Evolutionary conservation across 2,113 vertebrate species (phyloP), one percentile per base, ranked within the genome.

Genomic region (Prunella himalayana): DNA sequence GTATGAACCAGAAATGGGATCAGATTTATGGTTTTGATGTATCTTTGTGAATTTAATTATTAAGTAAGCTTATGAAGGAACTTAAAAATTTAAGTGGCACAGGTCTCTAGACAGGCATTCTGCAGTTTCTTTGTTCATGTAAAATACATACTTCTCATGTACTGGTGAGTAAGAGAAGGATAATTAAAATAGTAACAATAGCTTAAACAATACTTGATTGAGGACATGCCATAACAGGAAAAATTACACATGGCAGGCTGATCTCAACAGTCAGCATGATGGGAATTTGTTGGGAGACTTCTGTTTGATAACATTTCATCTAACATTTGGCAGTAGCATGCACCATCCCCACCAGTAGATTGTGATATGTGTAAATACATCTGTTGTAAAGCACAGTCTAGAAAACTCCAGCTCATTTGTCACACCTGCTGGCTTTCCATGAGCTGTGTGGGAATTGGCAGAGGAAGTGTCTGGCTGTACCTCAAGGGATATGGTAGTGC

Each of bases 321-420:
- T 75, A 90, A 59, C 90, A 69, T 96, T 96, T 97, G 72, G 92
- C 83, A 95, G 88, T 66, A 71, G 77, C 66, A 45, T 14, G 57
- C 78, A 94, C 95, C 93, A 76, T 84, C 87, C 94, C 72, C 75
- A 94, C 80, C 35, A 64, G 51, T 94, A 79, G 93, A 88, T 89
- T 54, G 60, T 65, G 88, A 82, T 91, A 68, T 97, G 94, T 96
- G 97, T 96, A 97, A 97, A 97, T 95, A 97, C 95, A 97, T 97
- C 97, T 97, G 97, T 95, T 97, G 75, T 76, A 79, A 92, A 91
- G 80, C 49, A 25, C 51, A 47, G 72, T 79, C 50, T 88, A 63
- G 84, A 83, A 91, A 90, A 94, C 61, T 69, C 7, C 61, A 66
- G 95, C 87, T 95, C 87, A 96, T 95, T 97, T 95, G 79, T 97